Evolutionary conservation across 2,888 invertebrate genomes (phyloP).

Genomic region (Drosophila differens): DNA sequence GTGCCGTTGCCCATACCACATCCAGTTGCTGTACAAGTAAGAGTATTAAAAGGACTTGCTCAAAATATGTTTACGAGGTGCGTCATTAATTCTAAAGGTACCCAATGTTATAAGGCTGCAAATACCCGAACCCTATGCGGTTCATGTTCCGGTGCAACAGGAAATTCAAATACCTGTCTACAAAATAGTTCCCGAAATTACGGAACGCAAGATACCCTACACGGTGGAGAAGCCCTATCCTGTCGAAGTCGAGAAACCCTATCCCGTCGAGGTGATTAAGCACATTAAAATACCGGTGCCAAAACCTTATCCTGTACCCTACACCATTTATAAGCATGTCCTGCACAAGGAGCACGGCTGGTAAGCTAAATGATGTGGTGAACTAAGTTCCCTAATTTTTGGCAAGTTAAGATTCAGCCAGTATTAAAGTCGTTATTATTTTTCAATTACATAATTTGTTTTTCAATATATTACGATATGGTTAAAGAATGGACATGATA

Average conservation of each 20-base stretch:
- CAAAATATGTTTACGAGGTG: background rate
- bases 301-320: slow-evolving; percentile 91
- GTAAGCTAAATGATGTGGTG: slow-evolving; percentile 43
- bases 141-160: slow-evolving; percentile 89
- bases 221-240: slow-evolving; percentile 89
- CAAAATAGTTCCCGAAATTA: slow-evolving; percentile 90
- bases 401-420: slow-evolving; percentile 13
- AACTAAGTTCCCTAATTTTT: background rate
- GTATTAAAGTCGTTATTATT: slow-evolving; percentile 48
- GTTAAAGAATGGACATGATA: background rate
- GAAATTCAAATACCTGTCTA: slow-evolving; percentile 91
- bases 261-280: slow-evolving; percentile 91
- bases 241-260: slow-evolving; percentile 90
- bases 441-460: background rate
- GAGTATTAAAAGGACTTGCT: background rate
- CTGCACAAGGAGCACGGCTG: slow-evolving; percentile 86
- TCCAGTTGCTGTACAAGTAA: slow-evolving; percentile 88
- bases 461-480: background rate
- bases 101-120: slow-evolving; percentile 88
- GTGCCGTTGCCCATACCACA: slow-evolving; percentile 91
- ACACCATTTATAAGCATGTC: slow-evolving; percentile 91
- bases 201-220: slow-evolving; percentile 90
- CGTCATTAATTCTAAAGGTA: slow-evolving; percentile 81
- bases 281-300: slow-evolving; percentile 90
- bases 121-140: slow-evolving; percentile 91